Percentiles rank a stretch among this genome's conserved stretches.
Conservation (phyloP, 2,888 invertebrate species). For the Troilus luridus region DNA sequence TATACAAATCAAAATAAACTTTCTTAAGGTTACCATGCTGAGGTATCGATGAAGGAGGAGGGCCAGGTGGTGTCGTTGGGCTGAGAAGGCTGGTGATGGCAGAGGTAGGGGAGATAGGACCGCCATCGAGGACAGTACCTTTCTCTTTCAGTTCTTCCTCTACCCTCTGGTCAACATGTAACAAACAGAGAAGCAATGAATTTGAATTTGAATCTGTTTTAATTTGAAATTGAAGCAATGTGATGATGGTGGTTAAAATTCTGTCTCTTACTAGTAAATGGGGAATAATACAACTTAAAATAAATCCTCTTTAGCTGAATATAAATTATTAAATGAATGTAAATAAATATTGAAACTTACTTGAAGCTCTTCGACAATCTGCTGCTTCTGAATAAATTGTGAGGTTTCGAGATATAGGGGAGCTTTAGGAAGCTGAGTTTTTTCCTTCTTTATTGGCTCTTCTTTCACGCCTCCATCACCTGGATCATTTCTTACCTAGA, state of each 20-base stretch:
- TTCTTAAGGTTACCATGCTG: conserved; percentile 40
- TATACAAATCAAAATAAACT: background rate
- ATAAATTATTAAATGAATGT: too few species aligned
- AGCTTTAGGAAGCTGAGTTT: conserved; percentile 69
- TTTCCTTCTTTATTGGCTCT: conserved; percentile 71
- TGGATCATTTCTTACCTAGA: conserved; percentile 62
- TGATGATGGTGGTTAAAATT: background rate
- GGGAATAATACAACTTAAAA: background rate
- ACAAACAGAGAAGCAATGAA: background rate
- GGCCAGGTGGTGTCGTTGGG: conserved; percentile 63
- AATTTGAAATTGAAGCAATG: too few species aligned
- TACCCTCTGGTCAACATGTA: conserved; percentile 72
- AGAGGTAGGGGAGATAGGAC: conserved; percentile 62
- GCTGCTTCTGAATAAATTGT: conserved; percentile 78
- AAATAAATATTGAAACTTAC: conserved; percentile 62
- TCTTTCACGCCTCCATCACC: conserved; percentile 68
- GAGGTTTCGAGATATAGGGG: conserved; percentile 72
- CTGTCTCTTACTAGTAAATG: background rate
- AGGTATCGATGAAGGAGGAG: conserved; percentile 60
- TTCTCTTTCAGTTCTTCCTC: conserved; percentile 76
- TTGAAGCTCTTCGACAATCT: conserved; percentile 79
- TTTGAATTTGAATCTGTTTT: background rate
- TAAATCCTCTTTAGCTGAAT: too few species aligned
- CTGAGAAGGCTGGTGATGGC: conserved; percentile 61
- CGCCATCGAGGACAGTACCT: conserved; percentile 62